Base-by-base conservation (phyloP, 2,113 vertebrate species). In the Cheilinus undulatus region DNA sequence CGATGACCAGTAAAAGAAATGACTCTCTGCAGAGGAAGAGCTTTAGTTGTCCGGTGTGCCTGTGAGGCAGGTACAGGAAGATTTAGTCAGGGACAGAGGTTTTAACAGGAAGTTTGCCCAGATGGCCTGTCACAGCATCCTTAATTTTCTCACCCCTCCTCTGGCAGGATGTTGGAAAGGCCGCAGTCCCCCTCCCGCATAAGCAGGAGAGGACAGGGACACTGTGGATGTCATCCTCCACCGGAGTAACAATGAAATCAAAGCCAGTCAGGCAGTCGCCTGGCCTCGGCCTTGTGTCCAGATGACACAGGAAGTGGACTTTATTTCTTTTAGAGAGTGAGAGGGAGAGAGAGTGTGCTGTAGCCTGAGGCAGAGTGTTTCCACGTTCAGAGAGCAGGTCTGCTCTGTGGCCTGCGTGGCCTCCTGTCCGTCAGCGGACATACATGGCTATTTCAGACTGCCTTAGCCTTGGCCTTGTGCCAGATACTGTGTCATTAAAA, bases 371-470 rank as follows among this genome's bases (percentile, higher is more conserved):
- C 64, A 91, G 94, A 94, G 94, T 95, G 96, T 96, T 94, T 95
- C 88, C 89, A 93, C 86, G 92, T 82, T 91, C 89, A 92, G 81
- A 93, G 79, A 94, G 92, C 94, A 95, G 95, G 91, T 95, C 94
- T 97, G 96, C 91, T 92, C 80, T 61, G 84, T 96, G 96, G 93
- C 96, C 94, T 78, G 71, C 86, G 86, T 95, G 94, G 93, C 94
- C 94, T 83, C 72, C 52, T 23, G 50, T 78, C 89, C 75, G 83
- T 68, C 72, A 40, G 87, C 86, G 91, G 93, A 95, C 93, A 71
- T 43, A 76, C 58, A 19, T 9, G 6, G 46, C 85, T 88, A 88
- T 89, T 93, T 91, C 68, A 89, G 80, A 83, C 34, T 61, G 24
- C 20, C 64, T n/a, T 7, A 48, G 22, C 71, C 48, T 61, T 89